Base-by-base conservation (phyloP, 2,797 vertebrate species). In the Oceanodroma leucorhoa region DNA sequence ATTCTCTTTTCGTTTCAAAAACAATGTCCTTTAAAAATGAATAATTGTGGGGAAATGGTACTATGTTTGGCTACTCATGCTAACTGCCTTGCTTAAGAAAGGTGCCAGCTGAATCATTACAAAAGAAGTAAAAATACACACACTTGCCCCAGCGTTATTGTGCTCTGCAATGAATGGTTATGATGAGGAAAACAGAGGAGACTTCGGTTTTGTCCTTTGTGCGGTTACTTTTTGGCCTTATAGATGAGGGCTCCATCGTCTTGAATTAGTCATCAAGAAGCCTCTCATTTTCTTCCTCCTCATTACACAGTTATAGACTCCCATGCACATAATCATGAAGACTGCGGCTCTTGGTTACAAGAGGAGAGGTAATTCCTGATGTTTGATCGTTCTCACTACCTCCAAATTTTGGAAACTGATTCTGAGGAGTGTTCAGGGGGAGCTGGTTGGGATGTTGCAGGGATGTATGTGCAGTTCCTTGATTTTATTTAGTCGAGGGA, bases 91-190 rank as follows among this genome's bases (percentile, higher is more conserved):
- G 55, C 81, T 83, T 60, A 71, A 87, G 76, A 71, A 88, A 86
- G 55, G 53, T 92, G 78, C 64, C 67, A 88, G 82, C 71, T 73
- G 32, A 89, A 66, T 40, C 23, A 40, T 77, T 66, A 89, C 40
- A 90, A 92, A 93, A 94, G 66, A 87, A 87, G 34, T 40, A 82
- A 92, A 96, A 92, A 58, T 66, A 67, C 17, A 67, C 71, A 57
- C 19, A 5, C 72, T 86, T 60, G n/a, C 32, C 58, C 60, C 75
- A 77, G 66, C 57, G 36, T 79, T 87, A 54, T 12, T 77, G 60
- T 84, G 60, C 64, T 90, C 57, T 76, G 32, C 88, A 54, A 6
- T 60, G 64, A 41, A 76, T 64, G 51, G 64, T 84, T 93, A n/a
- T 61, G 54, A 81, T 83, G 71, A 90, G 75, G 64, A 80, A 94